phyloP scores from a whole-genome alignment of 2,797 vertebrate species.

The Rhynchonycteris naso region DNA sequence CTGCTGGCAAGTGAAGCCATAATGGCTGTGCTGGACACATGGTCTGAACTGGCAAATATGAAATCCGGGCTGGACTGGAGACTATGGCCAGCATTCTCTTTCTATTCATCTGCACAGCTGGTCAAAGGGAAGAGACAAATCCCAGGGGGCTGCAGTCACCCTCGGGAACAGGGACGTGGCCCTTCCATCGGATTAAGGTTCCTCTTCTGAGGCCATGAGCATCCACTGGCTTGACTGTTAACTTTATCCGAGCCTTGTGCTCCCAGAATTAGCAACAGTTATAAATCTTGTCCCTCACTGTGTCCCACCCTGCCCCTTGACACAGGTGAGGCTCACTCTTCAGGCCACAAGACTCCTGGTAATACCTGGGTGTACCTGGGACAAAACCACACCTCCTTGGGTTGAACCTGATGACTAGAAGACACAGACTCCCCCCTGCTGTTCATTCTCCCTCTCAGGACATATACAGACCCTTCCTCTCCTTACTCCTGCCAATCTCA shows the following conservation, averaged over 20 bases:
- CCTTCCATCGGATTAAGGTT: background rate
- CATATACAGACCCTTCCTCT: background rate
- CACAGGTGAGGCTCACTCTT: background rate
- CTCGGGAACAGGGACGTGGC: background rate
- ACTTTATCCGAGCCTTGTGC: background rate
- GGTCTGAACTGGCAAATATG: background rate
- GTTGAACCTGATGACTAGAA: background rate
- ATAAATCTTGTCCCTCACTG: background rate
- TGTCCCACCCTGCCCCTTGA: background rate
- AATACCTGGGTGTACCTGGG: background rate
- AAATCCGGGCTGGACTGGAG: background rate
- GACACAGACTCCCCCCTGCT: background rate
- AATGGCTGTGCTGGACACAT: background rate
- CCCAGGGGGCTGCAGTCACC: background rate
- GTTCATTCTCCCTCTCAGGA: background rate
- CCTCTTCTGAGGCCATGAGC: background rate
- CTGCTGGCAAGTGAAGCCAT: background rate
- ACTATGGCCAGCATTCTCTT: background rate
- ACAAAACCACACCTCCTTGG: background rate
- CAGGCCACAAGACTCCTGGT: background rate
- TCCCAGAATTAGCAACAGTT: background rate
- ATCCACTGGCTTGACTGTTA: background rate
- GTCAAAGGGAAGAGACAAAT: background rate
- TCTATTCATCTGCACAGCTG: background rate
- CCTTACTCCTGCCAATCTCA: background rate